These are phyloP conservation scores for Drosophila tropicalis DNA, from an alignment of 1,140 invertebrate genomes.

Conservation along the genomic window DNA sequence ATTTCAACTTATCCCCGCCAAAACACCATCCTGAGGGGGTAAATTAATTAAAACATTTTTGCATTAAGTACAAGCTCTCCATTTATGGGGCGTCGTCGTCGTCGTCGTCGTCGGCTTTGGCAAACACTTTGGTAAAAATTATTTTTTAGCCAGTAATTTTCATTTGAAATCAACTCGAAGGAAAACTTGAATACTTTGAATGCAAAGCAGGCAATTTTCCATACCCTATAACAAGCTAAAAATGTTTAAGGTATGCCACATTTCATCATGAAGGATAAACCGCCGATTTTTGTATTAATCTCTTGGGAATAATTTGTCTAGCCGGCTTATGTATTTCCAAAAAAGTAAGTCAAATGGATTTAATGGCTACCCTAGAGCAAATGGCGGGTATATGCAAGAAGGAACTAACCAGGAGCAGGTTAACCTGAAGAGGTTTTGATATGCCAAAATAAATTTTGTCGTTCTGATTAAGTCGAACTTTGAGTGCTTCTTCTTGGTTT, in stretches of 20 bases:
- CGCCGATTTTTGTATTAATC: background rate
- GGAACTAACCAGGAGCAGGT: no score
- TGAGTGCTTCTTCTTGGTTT: no score
- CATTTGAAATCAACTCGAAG: constrained; percentile 63
- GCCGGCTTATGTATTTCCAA: background rate
- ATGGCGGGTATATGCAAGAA: no score
- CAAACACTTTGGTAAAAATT: constrained; percentile 66
- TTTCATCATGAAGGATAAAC: background rate
- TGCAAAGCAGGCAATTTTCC: constrained; percentile 72
- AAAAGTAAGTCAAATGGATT: background rate
- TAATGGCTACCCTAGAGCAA: background rate
- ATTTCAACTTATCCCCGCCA: background rate
- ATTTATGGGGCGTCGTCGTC: constrained; percentile 6
- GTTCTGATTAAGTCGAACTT: no score
- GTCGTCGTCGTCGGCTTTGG: constrained; percentile 18
- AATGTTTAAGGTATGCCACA: background rate
- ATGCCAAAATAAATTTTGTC: no score
- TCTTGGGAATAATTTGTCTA: background rate
- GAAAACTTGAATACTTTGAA: constrained; percentile 57
- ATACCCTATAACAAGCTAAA: background rate
- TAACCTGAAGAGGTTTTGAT: no score
- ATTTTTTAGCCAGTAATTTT: constrained; percentile 70
- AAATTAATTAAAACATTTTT: constrained; percentile 82
- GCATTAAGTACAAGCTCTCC: constrained; percentile 58
- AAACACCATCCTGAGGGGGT: background rate